These are phyloP conservation scores for Cylas formicarius DNA, from an alignment of 1,140 invertebrate genomes.

Conservation along the genomic window DNA sequence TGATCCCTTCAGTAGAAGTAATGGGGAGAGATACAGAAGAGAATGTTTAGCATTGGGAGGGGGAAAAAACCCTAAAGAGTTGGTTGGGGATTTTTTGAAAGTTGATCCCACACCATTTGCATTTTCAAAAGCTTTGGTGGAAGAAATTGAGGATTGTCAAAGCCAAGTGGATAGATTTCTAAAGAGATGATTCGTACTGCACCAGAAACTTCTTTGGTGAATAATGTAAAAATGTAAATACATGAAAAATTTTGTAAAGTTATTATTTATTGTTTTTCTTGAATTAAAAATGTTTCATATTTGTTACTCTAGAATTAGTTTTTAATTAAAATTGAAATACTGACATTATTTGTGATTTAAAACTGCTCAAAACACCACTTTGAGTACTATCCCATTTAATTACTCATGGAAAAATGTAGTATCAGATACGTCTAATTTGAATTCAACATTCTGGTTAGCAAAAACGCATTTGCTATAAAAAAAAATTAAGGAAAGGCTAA, in stretches of 20 bases:
- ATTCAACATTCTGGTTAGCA: too few relatives aligned
- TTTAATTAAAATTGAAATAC: too few relatives aligned
- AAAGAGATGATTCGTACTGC: slow-evolving; percentile 15
- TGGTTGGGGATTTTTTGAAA: slow-evolving; percentile 68
- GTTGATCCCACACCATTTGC: slow-evolving; percentile 56
- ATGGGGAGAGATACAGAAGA: slow-evolving; percentile 69
- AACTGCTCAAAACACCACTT: too few relatives aligned
- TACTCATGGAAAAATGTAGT: too few relatives aligned
- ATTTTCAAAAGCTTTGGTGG: slow-evolving; percentile 50
- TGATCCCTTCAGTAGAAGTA: slow-evolving; percentile 70
- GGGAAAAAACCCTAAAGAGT: slow-evolving; percentile 64
- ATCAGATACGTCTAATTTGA: too few relatives aligned
- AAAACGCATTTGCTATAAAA: too few relatives aligned
- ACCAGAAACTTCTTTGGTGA: too few relatives aligned
- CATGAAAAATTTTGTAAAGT: background rate
- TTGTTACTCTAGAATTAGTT: background rate
- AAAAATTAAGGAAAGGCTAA: too few relatives aligned
- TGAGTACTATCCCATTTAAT: too few relatives aligned
- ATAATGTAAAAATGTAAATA: too few relatives aligned
- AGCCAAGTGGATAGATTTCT: slow-evolving; percentile 23
- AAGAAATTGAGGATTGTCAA: slow-evolving; percentile 49
- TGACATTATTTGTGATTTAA: too few relatives aligned
- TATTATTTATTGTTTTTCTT: slow-evolving; percentile 3
- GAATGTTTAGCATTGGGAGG: slow-evolving; percentile 85
- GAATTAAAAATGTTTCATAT: background rate